These are phyloP conservation scores for Notamacropus eugenii DNA, from an alignment of 2,797 vertebrate species.

Conservation along the genomic window DNA sequence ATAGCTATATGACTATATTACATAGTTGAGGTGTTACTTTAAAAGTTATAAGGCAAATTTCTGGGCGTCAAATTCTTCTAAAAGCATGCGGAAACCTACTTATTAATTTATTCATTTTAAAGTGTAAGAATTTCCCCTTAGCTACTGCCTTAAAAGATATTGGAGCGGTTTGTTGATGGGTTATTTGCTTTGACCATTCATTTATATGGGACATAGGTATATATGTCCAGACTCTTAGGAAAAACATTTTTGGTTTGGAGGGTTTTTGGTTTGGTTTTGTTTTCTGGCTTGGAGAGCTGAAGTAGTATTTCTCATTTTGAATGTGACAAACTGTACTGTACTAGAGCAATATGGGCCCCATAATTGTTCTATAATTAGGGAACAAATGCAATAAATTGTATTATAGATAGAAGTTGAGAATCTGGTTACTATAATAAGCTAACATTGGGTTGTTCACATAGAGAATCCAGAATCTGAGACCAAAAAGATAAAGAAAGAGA, in stretches of 20 bases:
- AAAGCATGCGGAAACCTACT: conserved; percentile 16
- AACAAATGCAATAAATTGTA: background rate
- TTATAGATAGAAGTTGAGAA: background rate
- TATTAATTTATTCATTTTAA: background rate
- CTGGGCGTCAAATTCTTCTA: conserved; percentile 14
- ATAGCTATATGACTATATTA: conserved; percentile 1
- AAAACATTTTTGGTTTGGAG: background rate
- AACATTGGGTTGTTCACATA: background rate
- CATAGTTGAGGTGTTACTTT: conserved; percentile 24
- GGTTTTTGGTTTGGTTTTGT: background rate
- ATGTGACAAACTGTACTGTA: background rate
- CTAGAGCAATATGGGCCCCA: background rate
- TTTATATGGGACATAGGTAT: background rate
- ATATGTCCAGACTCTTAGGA: background rate
- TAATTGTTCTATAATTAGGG: background rate
- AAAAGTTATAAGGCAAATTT: conserved; percentile 45
- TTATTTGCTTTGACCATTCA: background rate
- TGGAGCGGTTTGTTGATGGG: background rate
- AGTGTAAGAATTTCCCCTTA: background rate
- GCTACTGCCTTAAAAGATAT: background rate
- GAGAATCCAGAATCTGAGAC: background rate
- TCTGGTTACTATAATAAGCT: background rate
- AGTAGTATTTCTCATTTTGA: background rate
- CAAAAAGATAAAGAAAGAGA: background rate
- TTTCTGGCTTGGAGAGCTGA: background rate